These are phyloP conservation scores for Eupithecia subfuscata DNA, from an alignment of 2,888 invertebrate genomes.

Conservation along the genomic window DNA sequence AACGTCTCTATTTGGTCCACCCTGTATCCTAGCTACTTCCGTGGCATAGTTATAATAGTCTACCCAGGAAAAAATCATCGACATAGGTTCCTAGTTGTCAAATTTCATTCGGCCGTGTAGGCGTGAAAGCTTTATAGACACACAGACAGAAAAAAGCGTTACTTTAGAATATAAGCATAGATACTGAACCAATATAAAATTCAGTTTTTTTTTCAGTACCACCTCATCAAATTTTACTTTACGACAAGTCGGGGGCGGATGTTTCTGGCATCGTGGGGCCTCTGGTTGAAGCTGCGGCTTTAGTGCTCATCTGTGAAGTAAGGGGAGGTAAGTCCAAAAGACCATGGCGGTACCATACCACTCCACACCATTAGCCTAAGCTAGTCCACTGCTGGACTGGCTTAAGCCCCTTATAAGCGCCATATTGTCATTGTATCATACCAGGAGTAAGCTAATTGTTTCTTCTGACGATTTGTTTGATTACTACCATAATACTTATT, in stretches of 20 bases:
- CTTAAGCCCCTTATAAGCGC: background rate
- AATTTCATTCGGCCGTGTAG: background rate
- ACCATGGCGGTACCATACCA: background rate
- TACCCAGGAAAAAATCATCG: background rate
- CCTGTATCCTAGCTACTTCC: background rate
- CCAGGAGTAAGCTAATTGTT: background rate
- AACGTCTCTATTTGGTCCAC: no score
- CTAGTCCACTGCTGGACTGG: background rate
- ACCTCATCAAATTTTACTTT: constrained; percentile 92
- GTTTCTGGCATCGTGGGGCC: constrained; percentile 92
- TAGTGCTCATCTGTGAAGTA: constrained; percentile 93
- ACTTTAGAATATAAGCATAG: no score
- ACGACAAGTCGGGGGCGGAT: constrained; percentile 92
- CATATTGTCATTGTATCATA: background rate
- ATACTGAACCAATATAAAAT: no score
- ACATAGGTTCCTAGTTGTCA: background rate
- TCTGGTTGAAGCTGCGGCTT: constrained; percentile 91
- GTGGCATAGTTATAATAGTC: background rate
- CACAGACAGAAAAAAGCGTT: background rate
- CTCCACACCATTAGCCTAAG: background rate
- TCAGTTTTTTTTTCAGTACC: constrained; percentile 87
- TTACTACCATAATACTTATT: background rate
- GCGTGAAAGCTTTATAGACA: background rate
- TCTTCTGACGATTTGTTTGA: background rate
- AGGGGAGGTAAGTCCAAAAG: constrained; percentile 89